A percentile compares a stretch with the other conserved stretches of the same genome.
Evolutionary conservation across 2,888 invertebrate genomes (phyloP).

Genomic region (Drosophila paramelanica): DNA sequence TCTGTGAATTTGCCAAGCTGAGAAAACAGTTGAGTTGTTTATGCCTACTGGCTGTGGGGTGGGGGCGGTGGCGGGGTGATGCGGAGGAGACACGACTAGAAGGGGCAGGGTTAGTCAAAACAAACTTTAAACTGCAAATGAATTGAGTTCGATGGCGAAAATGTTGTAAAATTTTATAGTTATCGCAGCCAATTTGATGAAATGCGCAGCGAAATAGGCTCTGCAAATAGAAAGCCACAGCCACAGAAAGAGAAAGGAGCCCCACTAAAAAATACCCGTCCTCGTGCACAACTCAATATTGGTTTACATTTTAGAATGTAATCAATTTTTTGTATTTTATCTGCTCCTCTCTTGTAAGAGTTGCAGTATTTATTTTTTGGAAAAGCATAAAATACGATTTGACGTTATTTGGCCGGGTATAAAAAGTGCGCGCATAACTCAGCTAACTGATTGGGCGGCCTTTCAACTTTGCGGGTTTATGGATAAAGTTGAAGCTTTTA

Average conservation of each 20-base stretch:
- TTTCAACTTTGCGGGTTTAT: slow-evolving; percentile 52
- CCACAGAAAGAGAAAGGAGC: neutral
- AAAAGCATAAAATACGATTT: neutral
- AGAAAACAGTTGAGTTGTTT: slow-evolving; percentile 63
- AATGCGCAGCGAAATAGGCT: slow-evolving; percentile 46
- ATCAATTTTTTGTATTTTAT: no score
- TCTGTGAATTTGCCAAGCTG: slow-evolving; percentile 59
- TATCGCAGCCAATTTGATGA: slow-evolving; percentile 62
- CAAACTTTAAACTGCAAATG: slow-evolving; percentile 57
- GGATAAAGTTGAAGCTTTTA: slow-evolving; percentile 54
- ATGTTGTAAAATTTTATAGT: slow-evolving; percentile 75
- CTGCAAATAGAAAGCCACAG: slow-evolving; percentile 1
- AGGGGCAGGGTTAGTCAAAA: slow-evolving; percentile 1
- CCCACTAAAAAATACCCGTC: neutral
- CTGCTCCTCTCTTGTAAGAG: no score
- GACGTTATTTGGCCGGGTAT: neutral
- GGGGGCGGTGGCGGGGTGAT: neutral
- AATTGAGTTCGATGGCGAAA: slow-evolving; percentile 58
- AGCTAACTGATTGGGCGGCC: slow-evolving; percentile 42
- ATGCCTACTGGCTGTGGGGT: slow-evolving; percentile 40
- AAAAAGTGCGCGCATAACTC: slow-evolving; percentile 30
- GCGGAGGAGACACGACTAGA: neutral
- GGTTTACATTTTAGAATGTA: no score
- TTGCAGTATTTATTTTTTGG: no score
- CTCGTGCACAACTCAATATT: no score